A percentile compares a stretch with the other conserved stretches of the same genome.
phyloP scores from a whole-genome alignment of 2,113 vertebrate genomes.

The Oreochromis aureus region DNA sequence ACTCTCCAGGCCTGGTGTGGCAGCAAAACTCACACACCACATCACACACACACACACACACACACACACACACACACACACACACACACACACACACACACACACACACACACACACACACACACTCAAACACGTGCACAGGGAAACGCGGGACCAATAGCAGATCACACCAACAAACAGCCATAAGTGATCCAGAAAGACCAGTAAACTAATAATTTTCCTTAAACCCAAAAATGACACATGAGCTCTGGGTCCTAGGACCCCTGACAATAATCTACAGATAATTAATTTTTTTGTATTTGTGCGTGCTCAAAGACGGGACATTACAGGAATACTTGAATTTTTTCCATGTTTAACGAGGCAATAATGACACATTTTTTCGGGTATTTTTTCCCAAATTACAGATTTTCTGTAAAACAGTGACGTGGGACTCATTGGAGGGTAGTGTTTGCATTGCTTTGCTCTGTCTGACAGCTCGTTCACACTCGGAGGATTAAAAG shows the following conservation, averaged over 20 bases:
- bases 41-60: too few relatives aligned
- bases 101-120: too few relatives aligned
- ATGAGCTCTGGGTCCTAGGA: neutral
- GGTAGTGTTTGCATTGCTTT: neutral
- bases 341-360: neutral
- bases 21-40: neutral
- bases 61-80: too few relatives aligned
- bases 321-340: neutral
- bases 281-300: neutral
- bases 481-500: neutral
- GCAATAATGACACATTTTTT: neutral
- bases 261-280: neutral
- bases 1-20: neutral
- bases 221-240: neutral
- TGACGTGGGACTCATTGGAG: neutral
- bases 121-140: neutral
- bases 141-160: neutral
- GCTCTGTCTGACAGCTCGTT: neutral
- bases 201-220: neutral
- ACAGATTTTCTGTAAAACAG: neutral
- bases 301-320: neutral
- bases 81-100: too few relatives aligned
- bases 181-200: neutral
- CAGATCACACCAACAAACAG: neutral
- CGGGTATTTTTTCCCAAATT: neutral